A percentile compares a stretch with the other conserved stretches of the same genome.
Evolutionary conservation across 2,113 vertebrate genomes (phyloP).

Genomic region (Cariama cristata): DNA sequence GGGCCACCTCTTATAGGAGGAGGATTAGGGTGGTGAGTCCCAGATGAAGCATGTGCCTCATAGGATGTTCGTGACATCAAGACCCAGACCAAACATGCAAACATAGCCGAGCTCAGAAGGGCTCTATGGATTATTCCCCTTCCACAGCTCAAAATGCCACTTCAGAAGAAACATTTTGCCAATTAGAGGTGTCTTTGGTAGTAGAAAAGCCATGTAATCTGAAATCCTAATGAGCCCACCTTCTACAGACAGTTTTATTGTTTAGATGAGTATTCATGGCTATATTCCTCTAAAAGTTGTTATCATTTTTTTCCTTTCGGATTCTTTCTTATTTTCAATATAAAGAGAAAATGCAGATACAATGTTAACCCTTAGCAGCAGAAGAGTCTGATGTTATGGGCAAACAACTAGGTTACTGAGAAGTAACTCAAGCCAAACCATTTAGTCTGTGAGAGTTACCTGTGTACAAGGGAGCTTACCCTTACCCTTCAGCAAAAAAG

Average conservation of each 20-base stretch:
- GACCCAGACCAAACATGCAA: not conserved
- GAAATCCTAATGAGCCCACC: not conserved
- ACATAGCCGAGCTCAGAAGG: not conserved
- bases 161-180: not conserved
- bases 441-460: not conserved
- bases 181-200: not conserved
- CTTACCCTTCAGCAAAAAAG: not conserved
- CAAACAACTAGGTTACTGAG: not conserved
- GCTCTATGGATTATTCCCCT: not conserved
- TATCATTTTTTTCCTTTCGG: not conserved
- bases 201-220: not conserved
- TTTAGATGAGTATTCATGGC: not conserved
- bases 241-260: not conserved
- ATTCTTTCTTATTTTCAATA: not conserved
- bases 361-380: not conserved
- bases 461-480: not conserved
- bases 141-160: not conserved
- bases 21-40: not conserved
- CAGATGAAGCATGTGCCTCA: not conserved
- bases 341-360: not conserved
- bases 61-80: not conserved
- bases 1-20: accelerated
- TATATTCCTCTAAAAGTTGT: not conserved
- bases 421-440: not conserved
- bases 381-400: not conserved